A percentile compares a stretch with the other conserved stretches of the same genome.
Evolutionary conservation across 1,140 invertebrate species (phyloP).

Genomic region (Octopus bimaculoides): DNA sequence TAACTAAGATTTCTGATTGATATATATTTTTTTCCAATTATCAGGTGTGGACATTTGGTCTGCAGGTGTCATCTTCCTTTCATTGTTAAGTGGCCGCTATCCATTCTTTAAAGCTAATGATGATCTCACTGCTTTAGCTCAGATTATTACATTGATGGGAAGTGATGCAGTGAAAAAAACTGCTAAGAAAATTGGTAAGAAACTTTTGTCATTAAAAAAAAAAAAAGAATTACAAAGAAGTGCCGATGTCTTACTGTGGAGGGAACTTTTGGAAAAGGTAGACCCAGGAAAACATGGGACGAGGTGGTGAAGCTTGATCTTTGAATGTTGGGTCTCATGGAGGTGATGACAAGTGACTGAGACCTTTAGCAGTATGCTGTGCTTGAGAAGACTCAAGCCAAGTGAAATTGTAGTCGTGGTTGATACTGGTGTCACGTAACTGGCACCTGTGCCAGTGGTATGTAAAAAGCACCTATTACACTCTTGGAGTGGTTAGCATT

Average conservation of each 20-base stretch:
- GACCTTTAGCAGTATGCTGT: too few relatives aligned
- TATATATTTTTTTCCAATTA: conserved; percentile 28
- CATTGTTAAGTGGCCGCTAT: conserved; percentile 75
- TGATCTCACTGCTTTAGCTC: conserved; percentile 76
- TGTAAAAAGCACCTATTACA: too few relatives aligned
- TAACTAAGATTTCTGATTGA: not conserved
- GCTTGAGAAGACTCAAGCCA: too few relatives aligned
- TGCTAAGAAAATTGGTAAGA: conserved; percentile 69
- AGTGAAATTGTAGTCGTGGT: too few relatives aligned
- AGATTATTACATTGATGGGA: conserved; percentile 80
- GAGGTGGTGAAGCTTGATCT: too few relatives aligned
- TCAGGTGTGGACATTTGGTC: conserved; percentile 87
- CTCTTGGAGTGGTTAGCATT: too few relatives aligned
- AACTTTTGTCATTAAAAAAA: not conserved
- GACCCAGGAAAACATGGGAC: too few relatives aligned
- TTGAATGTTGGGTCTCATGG: too few relatives aligned
- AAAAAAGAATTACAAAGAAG: not conserved
- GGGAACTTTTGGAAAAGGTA: too few relatives aligned
- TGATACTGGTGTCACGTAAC: too few relatives aligned
- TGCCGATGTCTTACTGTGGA: not conserved
- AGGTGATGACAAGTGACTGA: too few relatives aligned
- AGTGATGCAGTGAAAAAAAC: conserved; percentile 67
- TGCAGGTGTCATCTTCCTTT: conserved; percentile 79
- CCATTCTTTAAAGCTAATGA: conserved; percentile 81
- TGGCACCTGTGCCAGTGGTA: too few relatives aligned